phyloP scores from a whole-genome alignment of 2,797 vertebrate genomes.

The Momotus momota region DNA sequence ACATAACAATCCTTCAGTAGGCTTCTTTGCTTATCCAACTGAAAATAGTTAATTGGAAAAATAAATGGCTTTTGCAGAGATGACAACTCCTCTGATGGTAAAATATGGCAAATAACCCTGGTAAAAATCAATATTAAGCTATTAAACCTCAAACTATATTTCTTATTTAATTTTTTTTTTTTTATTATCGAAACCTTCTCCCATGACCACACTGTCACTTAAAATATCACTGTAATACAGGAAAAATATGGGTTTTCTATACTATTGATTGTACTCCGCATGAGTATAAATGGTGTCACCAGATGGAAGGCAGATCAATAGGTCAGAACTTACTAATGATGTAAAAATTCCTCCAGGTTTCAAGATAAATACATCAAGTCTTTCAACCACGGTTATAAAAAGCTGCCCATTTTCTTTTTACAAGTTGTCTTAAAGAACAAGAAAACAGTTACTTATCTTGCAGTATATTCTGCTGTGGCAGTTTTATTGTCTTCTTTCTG shows the following conservation, averaged over 20 bases:
- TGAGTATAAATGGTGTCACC: constrained; percentile 51
- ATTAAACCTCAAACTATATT: constrained; percentile 25
- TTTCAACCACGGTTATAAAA: constrained; percentile 55
- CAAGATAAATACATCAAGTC: constrained; percentile 55
- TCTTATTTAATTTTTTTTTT: not conserved
- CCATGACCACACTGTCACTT: not conserved
- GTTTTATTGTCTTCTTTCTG: constrained; percentile 56
- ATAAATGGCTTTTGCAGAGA: not conserved
- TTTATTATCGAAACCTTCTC: constrained; percentile 10
- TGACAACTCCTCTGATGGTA: constrained; percentile 4
- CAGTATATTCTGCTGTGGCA: constrained; percentile 41
- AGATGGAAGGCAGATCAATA: constrained; percentile 62
- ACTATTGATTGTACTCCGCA: constrained; percentile 52
- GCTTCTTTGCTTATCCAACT: not conserved
- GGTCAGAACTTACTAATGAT: constrained; percentile 42
- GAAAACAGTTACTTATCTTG: constrained; percentile 58
- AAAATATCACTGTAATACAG: constrained; percentile 35
- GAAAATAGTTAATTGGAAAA: constrained; percentile 24
- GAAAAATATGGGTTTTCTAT: constrained; percentile 43
- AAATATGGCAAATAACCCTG: constrained; percentile 20
- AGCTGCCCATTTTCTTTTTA: constrained; percentile 36
- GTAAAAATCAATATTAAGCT: constrained; percentile 40
- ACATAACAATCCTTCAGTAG: not conserved
- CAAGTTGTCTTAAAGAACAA: constrained; percentile 36
- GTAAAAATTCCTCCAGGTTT: constrained; percentile 60